Base-by-base conservation (phyloP, 2,797 vertebrate species). In the Rousettus madagascariensis region DNA sequence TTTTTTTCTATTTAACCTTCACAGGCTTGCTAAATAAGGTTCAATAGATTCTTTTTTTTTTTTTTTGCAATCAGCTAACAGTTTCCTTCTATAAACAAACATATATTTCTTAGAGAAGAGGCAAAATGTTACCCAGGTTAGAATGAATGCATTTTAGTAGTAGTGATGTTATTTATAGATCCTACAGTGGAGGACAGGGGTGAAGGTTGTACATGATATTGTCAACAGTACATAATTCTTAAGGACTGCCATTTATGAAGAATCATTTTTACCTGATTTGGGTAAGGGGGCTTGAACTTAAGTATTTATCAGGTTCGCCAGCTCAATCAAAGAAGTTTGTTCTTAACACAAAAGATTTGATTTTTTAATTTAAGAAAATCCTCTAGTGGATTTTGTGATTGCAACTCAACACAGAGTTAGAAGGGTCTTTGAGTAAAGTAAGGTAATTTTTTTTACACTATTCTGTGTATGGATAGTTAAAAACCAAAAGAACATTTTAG, bases 341-440 rank as follows among this genome's bases (percentile, higher is more conserved):
- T 95, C 68, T 83, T 90, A 79, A 41, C 85, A 86, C 36, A 61
- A 43, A 90, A 75, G 17, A 91, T 71, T 87, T 86, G n/a, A 38
- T 12, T 83, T 94, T 93, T 19, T 92, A 93, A 92, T 79, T 95
- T 85, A 69, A n/a, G 46, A 28, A 55, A 72, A 93, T 86, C 7
- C 41, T 71, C 24, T 86, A 75, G 20, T 84, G 15, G 26, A 22
- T 90, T 96, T 90, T 94, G 26, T 92, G 57, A 72, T 86, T 90
- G 36, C 85, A 59, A 89, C 36, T 93, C 22, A 77, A 33, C 55
- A 86, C 86, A 79, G 49, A 88, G 30, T 86, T 53, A 79, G 38
- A 92, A 79, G 30, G 8, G 30, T 72, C 51, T 93, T 97, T 53
- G 63, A 75, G 6, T 74, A 83, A 92, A 90, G 30, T 61, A 78